Conservation (phyloP, 2,113 vertebrate species). For the Baryphthengus martii region DNA sequence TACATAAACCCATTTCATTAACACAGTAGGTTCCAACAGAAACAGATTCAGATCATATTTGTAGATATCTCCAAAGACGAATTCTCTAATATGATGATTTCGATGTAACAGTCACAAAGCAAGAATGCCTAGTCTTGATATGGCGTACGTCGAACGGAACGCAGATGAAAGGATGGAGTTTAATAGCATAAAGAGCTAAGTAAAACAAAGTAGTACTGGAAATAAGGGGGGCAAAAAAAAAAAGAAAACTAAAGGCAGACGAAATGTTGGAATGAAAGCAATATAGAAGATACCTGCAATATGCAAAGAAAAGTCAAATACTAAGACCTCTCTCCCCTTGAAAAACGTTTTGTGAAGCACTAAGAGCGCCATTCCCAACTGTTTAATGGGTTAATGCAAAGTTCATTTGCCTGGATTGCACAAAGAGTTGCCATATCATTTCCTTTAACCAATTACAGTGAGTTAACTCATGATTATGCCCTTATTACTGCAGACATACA, state of each 20-base stretch:
- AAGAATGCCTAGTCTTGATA: background rate
- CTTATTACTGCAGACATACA: background rate
- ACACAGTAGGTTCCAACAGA: background rate
- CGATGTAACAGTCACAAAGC: background rate
- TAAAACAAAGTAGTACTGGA: background rate
- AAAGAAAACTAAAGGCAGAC: background rate
- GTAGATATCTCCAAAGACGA: background rate
- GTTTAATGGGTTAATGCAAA: background rate
- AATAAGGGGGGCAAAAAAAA: background rate
- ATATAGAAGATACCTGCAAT: background rate
- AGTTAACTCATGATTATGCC: background rate
- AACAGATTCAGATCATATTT: background rate
- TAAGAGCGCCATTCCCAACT: background rate
- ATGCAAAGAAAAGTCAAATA: background rate
- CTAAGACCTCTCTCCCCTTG: background rate
- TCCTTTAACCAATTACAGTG: background rate
- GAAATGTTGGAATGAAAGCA: background rate
- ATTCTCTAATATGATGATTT: background rate
- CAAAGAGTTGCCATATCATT: background rate
- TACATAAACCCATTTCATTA: background rate
- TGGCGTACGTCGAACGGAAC: background rate
- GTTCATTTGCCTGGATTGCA: background rate
- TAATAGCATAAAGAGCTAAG: background rate
- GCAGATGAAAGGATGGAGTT: background rate
- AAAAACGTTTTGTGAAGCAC: background rate